Base-by-base conservation (phyloP, 2,113 vertebrate genomes). In the Indicator indicator region DNA sequence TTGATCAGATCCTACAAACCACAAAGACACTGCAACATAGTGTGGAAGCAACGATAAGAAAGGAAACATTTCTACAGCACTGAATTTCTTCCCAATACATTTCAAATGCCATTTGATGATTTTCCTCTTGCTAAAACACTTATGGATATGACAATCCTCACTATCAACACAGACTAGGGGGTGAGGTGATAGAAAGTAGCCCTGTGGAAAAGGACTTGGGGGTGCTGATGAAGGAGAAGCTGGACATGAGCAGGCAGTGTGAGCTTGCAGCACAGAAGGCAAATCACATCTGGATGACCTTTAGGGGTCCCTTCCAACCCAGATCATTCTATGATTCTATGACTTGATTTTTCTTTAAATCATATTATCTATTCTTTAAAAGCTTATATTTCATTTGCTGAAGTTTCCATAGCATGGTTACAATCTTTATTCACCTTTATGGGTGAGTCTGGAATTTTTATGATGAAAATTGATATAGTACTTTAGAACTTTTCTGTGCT, bases 371-470 rank as follows among this genome's bases (percentile, higher is more conserved):
- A 19, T 38, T 96, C 38, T 89, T 69, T 50, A 90, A 15, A 89
- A 80, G 30, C 69, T 78, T 65, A 19, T 87, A 67, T 93, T 91
- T 52, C 56, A 92, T 62, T 86, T 88, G n/a, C 17, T 83, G 55
- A 71, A 46, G 81, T 88, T 92, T 79, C 59, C 54, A n/a, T 28
- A 56, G 50, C 94, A 88, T 33, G 16, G 67, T 78, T 78, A 42
- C 24, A 71, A 16, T 42, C 50, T 89, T 94, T 89, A 70, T 82
- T 92, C 58, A 85, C 88, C 84, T 33, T 91, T 80, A 87, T 85
- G 77, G 48, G 80, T 90, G 46, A 79, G 46, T 87, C 60, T 95
- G 88, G 50, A 75, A 82, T 88, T 92, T 90, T 93, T 89, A 93
- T 58, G 27, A 69, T 62, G 91, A 84, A 95, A 95, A 90, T 27